Base-by-base conservation (phyloP, 2,888 invertebrate genomes). In the Leucophenga maculata region DNA sequence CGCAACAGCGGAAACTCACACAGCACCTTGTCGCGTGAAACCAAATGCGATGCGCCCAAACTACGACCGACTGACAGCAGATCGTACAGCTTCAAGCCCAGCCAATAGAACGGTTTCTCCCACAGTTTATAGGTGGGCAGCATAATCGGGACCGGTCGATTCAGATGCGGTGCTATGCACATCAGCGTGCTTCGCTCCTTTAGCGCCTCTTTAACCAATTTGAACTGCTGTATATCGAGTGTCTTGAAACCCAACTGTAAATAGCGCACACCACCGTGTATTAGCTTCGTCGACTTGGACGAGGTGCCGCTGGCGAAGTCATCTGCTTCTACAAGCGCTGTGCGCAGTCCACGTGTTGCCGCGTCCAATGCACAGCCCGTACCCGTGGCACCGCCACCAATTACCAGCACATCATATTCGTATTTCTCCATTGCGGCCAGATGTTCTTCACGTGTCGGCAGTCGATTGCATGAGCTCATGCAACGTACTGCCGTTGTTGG, bases 1-100 rank as follows among this genome's bases (percentile, higher is more conserved):
- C 96, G 94, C 78, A 98, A 90, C 97, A 98, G 97, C 0, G 98
- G 98, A 87, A 98, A 97, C 89, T 98, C 98, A 88, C 98, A 97
- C 89, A 97, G 97, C 87, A 97, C 97, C 93, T 88, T 97, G 88
- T 98, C 98, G 87, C 97, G 98, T 88, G 98, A 98, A 9, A 98
- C 97, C 77, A 98, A 93, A 88, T 97, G 98, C 18, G 97, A 97
- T 75, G 93, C 93, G 88, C 97, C 97, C 13, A 98, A 6, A 31
- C 39, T 52, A 4, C 4, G 14, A 4, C 52, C 26, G 9, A 97
- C 98, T 14, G 98, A 97, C 0, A 98, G 97, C 62, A 98, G 82
- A 87, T 98, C 98, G 89, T 98, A 98, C 91, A 94, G 93, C 89
- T 98, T 98, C 9, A 66, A 98, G 68, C 98, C 98, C 78, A 94